These are phyloP conservation scores for Tauraco hartlaubi DNA, from an alignment of 2,797 vertebrate species.

Conservation along the genomic window DNA sequence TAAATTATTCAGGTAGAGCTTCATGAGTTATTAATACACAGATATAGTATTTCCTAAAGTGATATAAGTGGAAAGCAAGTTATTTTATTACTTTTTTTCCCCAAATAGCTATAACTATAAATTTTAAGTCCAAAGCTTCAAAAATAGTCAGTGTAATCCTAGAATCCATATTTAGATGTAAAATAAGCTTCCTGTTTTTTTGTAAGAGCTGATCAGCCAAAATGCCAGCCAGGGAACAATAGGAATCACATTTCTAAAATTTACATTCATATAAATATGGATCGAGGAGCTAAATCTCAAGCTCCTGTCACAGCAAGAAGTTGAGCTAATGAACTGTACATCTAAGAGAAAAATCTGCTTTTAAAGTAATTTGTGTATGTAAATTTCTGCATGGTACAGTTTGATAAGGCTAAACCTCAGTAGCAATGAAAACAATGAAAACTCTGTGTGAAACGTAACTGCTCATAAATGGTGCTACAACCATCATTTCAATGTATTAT, in stretches of 20 bases:
- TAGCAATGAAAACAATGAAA: slow-evolving; percentile 5
- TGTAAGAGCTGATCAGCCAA: background rate
- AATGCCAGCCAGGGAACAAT: background rate
- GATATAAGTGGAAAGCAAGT: background rate
- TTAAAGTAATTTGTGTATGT: slow-evolving; percentile 35
- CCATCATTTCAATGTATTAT: slow-evolving; percentile 38
- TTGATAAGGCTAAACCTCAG: slow-evolving; percentile 38
- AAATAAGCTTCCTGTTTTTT: slow-evolving; percentile 13
- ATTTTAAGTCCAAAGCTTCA: background rate
- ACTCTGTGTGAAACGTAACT: background rate
- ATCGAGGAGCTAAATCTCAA: background rate
- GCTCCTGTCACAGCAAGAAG: background rate
- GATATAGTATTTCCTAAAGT: background rate
- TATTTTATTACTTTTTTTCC: background rate
- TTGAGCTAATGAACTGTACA: slow-evolving; percentile 42
- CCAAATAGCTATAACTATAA: background rate
- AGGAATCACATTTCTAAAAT: slow-evolving; percentile 35
- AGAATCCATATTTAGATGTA: background rate
- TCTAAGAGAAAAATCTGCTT: slow-evolving; percentile 49
- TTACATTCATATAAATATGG: slow-evolving; percentile 35
- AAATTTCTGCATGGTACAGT: slow-evolving; percentile 33
- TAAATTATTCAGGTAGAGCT: slow-evolving; percentile 32
- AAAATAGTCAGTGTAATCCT: background rate
- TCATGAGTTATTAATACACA: slow-evolving; percentile 20
- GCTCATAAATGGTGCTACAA: slow-evolving; percentile 23